Percentiles rank a stretch among this genome's conserved stretches.
These are phyloP conservation scores for Drosophila recens DNA, from an alignment of 2,888 invertebrate genomes.

Conservation along the genomic window DNA sequence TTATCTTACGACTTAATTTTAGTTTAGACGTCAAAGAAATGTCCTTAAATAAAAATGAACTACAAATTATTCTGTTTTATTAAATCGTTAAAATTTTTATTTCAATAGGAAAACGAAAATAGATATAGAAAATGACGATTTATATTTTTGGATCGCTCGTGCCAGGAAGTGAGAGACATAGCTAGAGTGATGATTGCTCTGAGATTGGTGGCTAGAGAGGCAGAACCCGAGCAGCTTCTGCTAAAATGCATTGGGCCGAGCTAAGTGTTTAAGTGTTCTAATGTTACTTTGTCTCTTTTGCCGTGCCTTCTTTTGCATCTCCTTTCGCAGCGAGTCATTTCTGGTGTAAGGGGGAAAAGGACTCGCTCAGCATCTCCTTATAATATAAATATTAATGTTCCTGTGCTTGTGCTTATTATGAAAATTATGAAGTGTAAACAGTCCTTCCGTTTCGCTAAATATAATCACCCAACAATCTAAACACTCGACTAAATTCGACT, in stretches of 20 bases:
- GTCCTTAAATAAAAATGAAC: not conserved
- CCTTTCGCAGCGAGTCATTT: slow-evolving; percentile 29
- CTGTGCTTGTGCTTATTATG: slow-evolving; percentile 56
- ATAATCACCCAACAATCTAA: slow-evolving; percentile 52
- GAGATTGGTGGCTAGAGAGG: not conserved
- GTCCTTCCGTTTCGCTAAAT: slow-evolving; percentile 35
- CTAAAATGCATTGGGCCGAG: slow-evolving; percentile 47
- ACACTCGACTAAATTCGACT: slow-evolving; percentile 25
- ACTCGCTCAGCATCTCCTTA: slow-evolving; percentile 34
- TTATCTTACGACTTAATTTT: not conserved
- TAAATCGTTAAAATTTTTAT: not conserved
- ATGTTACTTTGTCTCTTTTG: slow-evolving; percentile 64
- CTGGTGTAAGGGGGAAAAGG: not conserved
- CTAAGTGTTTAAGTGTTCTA: slow-evolving; percentile 78
- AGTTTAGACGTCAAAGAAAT: not conserved
- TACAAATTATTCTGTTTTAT: not conserved
- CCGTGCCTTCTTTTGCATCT: slow-evolving; percentile 13
- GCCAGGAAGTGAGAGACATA: slow-evolving; percentile 25
- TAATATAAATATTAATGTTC: slow-evolving; percentile 70
- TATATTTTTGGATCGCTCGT: slow-evolving; percentile 60
- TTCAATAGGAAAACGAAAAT: not conserved
- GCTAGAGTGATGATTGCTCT: slow-evolving; percentile 22
- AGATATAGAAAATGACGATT: slow-evolving; percentile 54
- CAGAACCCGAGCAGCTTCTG: slow-evolving; percentile 6
- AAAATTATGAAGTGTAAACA: slow-evolving; percentile 64